A percentile compares a stretch with the other conserved stretches of the same genome.
Evolutionary conservation across 2,797 vertebrate species (phyloP).

Genomic region (Sternotherus odoratus): DNA sequence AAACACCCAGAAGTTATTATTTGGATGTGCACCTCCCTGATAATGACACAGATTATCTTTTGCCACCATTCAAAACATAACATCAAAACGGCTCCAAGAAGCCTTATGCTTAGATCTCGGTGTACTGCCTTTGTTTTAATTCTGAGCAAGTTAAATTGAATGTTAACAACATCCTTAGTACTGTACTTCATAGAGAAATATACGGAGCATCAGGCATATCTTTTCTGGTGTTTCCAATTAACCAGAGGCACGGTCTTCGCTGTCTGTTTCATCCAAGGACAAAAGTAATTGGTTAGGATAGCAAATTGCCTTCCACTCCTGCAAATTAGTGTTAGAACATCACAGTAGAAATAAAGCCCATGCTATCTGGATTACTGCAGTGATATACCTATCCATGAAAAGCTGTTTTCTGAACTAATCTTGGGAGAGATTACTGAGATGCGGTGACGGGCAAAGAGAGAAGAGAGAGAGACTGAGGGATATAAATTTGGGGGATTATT

Average conservation of each 20-base stretch:
- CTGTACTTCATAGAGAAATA: conserved; percentile 43
- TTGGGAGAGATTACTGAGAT: conserved; percentile 70
- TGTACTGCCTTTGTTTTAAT: conserved; percentile 65
- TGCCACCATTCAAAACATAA: background rate
- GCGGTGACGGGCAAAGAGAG: too few species aligned
- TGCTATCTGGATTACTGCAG: conserved; percentile 59
- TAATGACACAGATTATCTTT: background rate
- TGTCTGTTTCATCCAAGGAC: conserved; percentile 72
- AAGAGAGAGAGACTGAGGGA: too few species aligned
- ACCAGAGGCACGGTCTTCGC: conserved; percentile 63
- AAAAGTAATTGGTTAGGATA: conserved; percentile 69
- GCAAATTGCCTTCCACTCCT: conserved; percentile 70
- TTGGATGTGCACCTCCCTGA: background rate
- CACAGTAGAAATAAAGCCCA: conserved; percentile 68
- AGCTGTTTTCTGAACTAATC: conserved; percentile 76
- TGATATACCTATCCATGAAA: conserved; percentile 56
- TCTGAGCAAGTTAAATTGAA: conserved; percentile 63
- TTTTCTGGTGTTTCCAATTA: conserved; percentile 65
- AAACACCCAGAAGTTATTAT: background rate
- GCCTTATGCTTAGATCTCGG: background rate
- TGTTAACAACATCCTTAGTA: conserved; percentile 68
- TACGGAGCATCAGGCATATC: conserved; percentile 38
- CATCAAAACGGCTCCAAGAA: background rate
- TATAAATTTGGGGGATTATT: conserved; percentile 62
- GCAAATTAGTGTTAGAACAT: conserved; percentile 69